Conservation (phyloP, 2,113 vertebrate species). For the Noctilio leporinus region DNA sequence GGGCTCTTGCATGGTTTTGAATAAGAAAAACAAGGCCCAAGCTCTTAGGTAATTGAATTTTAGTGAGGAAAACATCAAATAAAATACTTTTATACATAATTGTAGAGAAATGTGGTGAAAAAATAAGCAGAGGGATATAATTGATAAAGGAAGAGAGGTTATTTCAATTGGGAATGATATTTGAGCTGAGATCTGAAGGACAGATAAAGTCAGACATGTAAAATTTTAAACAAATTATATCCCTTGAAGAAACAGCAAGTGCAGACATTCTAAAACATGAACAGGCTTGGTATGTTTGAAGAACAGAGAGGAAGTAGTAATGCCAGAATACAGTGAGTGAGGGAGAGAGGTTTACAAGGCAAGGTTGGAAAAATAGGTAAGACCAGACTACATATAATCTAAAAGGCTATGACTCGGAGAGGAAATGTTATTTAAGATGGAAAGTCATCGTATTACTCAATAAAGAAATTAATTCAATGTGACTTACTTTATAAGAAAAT, state of each 20-base stretch:
- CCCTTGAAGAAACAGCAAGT: background rate
- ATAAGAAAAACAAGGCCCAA: background rate
- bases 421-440: background rate
- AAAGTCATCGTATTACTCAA: background rate
- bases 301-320: background rate
- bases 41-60: background rate
- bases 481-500: background rate
- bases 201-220: background rate
- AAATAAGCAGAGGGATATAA: background rate
- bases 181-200: background rate
- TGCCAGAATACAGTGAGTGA: background rate
- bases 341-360: background rate
- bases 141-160: background rate
- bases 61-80: background rate
- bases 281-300: background rate
- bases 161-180: background rate
- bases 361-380: background rate
- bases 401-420: background rate
- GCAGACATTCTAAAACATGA: background rate
- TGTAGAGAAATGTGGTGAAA: background rate
- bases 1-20: background rate
- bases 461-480: background rate
- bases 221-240: background rate
- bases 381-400: background rate
- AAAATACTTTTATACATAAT: background rate